Base-by-base conservation (phyloP, 2,797 vertebrate species). In the Phalloptychus januarius region DNA sequence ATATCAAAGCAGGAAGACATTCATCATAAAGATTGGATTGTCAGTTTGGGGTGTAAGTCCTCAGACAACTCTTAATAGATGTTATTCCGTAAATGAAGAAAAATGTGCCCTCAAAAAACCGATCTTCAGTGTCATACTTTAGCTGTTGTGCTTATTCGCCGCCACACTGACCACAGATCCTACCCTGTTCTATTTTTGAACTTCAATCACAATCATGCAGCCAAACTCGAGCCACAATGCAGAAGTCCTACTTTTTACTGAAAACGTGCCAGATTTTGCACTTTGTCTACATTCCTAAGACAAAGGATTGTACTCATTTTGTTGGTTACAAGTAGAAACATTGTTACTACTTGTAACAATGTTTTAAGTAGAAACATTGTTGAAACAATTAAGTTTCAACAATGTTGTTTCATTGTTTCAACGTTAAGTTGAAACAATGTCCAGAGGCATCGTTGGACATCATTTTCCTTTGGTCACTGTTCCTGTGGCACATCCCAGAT, bases 101-200 rank as follows among this genome's bases (percentile, higher is more conserved):
- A 44, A 75, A 79, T 67, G n/a, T 71, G 63, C 25, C 69, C 31
- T 79, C 36, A 81, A 50, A 79, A 83, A 44, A n/a, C 7, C 63
- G 76, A 7, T 79, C 70, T 58, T 80, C 72, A 16, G 65, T 54
- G 67, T 81, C 67, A 72, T 31, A 5, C 58, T 40, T 31, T 33
- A 38, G 25, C 74, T 67, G 71, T 75, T 78, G 71, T 76, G 74
- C 77, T 82, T 82, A n/a, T 78, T 87, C 71, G 42, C 80, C 74
- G 75, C 65, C 78, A 78, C 52, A 25, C 78, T 85, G 83, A 87
- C 84, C 83, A 81, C 65, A 83, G 74, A 78, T 76, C 56, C 77
- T 78, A 83, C 81, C 81, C 84, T 74, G 81, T 71, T 85, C 84
- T 86, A 84, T 74, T 83, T 91, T 74, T 81, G 36, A 79, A 31